phyloP scores from a whole-genome alignment of 2,113 vertebrate species.

The Ploceus nigricollis region DNA sequence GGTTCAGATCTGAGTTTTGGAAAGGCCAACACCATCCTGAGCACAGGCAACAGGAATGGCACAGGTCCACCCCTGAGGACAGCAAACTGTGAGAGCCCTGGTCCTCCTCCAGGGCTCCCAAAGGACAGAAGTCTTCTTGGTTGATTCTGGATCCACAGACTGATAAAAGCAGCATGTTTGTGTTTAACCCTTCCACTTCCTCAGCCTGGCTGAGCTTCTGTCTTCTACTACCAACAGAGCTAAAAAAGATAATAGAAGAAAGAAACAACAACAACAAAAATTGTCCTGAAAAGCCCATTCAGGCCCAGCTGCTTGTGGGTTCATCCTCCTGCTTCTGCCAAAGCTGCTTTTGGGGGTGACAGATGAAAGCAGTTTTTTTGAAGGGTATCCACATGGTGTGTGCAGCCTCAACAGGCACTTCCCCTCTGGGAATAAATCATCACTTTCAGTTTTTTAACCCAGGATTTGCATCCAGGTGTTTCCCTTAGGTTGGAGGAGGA shows the following conservation, averaged over 20 bases:
- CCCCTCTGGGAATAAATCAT: background rate
- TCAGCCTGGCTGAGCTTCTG: background rate
- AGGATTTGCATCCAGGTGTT: background rate
- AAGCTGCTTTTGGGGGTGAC: background rate
- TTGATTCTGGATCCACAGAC: background rate
- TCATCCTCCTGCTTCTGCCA: background rate
- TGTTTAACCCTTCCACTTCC: background rate
- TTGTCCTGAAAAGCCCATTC: background rate
- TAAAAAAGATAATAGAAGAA: background rate
- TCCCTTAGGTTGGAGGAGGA: background rate
- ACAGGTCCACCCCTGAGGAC: background rate
- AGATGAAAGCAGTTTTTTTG: background rate
- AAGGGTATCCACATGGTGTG: fast-evolving
- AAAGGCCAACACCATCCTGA: background rate
- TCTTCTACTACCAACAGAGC: background rate
- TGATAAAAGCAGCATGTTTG: background rate
- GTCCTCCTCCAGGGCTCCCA: background rate
- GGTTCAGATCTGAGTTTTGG: background rate
- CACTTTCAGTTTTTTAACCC: background rate
- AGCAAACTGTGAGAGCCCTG: fast-evolving
- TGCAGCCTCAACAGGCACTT: background rate
- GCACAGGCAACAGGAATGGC: background rate
- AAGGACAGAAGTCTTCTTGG: background rate
- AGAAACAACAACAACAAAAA: background rate
- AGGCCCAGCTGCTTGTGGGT: background rate